Evolutionary conservation across 2,113 vertebrate genomes (phyloP), one percentile per base, ranked within the genome.

Genomic region (Urocynchramus pylzowi): DNA sequence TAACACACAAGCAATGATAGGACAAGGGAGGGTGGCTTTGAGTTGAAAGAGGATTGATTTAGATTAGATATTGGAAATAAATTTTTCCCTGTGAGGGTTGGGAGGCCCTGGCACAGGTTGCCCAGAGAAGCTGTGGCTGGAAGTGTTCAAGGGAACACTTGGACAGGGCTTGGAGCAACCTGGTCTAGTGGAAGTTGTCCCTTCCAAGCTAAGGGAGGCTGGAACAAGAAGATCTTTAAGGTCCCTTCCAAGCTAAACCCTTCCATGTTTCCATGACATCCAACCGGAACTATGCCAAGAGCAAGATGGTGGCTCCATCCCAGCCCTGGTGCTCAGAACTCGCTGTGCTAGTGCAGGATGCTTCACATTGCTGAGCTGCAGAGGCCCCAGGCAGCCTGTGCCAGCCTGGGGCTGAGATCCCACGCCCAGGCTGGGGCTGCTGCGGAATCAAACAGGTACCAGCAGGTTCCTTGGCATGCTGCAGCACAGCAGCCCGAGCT

Each of bases 401-500:
- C 71, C 76, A 65, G 67, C 50, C 60, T 18, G 73, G 59, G 59
- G 75, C 77, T 84, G 18, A 9, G 65, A 64, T 84, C 92, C 76
- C 2, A 9, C 4, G 0, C 63, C 61, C 64, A 7, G 1, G 0
- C 31, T 0, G 1, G 39, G 60, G 76, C 85, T 45, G 54, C 45
- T 78, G 59, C 0, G 1, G 18, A 8, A 22, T 52, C 27, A 35
- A 33, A n/a, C 95, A 53, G 77, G 95, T 90, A 45, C 0, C 5
- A 30, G 54, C 89, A 70, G 93, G 90, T 70, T 79, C 75, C 90
- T n/a, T 8, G 53, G 90, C 95, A 5, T 90, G 95, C 73, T 93
- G 84, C 18, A 16, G 84, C 93, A 64, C 47, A 13, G 90, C 89
- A 68, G 47, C 93, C 87, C 17, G 0, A 22, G 88, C 7, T 1